These are phyloP conservation scores for Salticus scenicus DNA, from an alignment of 2,888 invertebrate species.

Conservation along the genomic window DNA sequence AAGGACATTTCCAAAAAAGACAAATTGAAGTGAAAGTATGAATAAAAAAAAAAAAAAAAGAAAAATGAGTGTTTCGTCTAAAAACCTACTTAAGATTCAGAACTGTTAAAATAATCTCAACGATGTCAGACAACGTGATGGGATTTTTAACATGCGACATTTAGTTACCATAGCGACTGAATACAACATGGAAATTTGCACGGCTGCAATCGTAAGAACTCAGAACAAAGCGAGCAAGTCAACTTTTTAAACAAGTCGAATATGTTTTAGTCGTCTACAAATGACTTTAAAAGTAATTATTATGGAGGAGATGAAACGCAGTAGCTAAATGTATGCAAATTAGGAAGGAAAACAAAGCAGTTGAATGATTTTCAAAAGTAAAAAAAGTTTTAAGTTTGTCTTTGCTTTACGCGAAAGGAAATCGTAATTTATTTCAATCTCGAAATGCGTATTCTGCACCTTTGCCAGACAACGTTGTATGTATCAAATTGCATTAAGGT, in stretches of 20 bases:
- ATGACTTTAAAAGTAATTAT: not conserved
- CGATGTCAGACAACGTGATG: not conserved
- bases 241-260: not conserved
- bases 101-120: conserved; percentile 17
- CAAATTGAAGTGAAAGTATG: conserved; percentile 3
- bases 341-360: not conserved
- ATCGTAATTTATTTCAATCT: no score
- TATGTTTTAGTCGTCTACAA: not conserved
- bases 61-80: not conserved
- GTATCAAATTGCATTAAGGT: no score
- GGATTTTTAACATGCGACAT: not conserved
- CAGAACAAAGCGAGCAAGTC: not conserved
- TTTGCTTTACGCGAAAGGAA: no score
- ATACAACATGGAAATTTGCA: not conserved
- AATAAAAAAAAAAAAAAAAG: not conserved
- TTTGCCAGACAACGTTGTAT: no score
- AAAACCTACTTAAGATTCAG: conserved; percentile 1
- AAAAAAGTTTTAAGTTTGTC: not conserved
- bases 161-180: not conserved
- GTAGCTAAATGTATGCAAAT: not conserved
- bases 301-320: not conserved
- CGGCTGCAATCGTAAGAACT: not conserved
- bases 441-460: no score
- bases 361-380: not conserved
- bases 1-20: not conserved